Conservation (phyloP, 2,113 vertebrate genomes). For the Eleginops maclovinus region DNA sequence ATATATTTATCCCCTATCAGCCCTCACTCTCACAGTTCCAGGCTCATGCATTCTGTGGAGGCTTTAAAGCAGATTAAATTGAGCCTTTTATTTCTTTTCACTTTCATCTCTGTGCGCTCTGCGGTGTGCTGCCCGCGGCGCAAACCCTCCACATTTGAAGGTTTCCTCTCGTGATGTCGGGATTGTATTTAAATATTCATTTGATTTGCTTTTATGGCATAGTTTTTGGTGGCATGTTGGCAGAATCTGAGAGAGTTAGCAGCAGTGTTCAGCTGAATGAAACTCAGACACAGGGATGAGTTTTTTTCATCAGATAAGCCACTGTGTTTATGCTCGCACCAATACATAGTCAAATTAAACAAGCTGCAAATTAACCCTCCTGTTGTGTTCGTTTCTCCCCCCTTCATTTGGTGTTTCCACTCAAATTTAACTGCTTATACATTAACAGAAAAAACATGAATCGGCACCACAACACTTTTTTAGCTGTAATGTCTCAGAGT, state of each 20-base stretch:
- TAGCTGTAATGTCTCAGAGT: too few species aligned
- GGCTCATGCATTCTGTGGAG: conserved; percentile 92
- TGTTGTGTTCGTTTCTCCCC: too few species aligned
- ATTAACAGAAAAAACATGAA: too few species aligned
- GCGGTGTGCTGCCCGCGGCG: conserved; percentile 87
- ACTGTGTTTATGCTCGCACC: neutral
- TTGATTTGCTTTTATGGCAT: conserved; percentile 74
- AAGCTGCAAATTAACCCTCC: neutral
- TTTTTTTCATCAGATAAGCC: conserved; percentile 2
- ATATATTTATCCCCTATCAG: conserved; percentile 97
- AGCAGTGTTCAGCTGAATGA: neutral
- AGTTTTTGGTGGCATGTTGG: conserved; percentile 56
- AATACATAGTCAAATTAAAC: neutral
- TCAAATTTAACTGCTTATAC: too few species aligned
- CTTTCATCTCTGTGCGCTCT: conserved; percentile 96
- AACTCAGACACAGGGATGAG: neutral
- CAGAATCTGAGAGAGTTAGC: conserved; percentile 15
- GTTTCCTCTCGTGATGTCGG: conserved; percentile 71
- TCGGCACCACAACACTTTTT: too few species aligned
- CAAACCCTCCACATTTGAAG: conserved; percentile 87
- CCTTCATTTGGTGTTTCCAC: too few species aligned
- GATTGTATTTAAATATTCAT: conserved; percentile 76
- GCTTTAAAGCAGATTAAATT: conserved; percentile 98
- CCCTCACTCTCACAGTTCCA: conserved; percentile 90
- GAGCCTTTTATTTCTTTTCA: conserved; percentile 96